Base-by-base conservation (phyloP, 1,140 invertebrate genomes). In the Nephotettix cincticeps region DNA sequence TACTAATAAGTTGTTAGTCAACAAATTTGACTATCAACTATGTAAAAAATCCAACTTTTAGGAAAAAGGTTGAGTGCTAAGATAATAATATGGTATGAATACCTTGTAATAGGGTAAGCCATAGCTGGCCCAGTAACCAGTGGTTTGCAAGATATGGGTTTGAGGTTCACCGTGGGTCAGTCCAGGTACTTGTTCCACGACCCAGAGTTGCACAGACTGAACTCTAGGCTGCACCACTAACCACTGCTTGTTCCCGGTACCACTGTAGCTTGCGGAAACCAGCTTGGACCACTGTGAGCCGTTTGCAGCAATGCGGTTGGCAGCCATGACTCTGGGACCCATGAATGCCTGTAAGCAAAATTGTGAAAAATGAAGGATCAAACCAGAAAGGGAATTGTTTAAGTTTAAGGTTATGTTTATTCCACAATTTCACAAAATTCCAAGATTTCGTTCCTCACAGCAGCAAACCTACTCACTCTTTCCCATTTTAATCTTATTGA, bases 211-310 rank as follows among this genome's bases (percentile, higher is more conserved):
- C 32, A 70, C 58, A 28, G 69, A 27, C 28, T 25, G 19, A 21
- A 40, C 30, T 19, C 69, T 72, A 86, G 86, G 84, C 87, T 96
- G 91, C 0, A 95, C 83, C 9, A 92, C 82, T 71, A 95, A 87
- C 95, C 95, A 98, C 78, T 97, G 93, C 74, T 95, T 94, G 77
- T 91, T 92, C 68, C 93, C 92, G 29, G 93, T 95, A 6, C 91
- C 92, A 70, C 91, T 92, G 81, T 95, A 93, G 78, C 87, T 88
- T 0, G 80, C 77, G 0, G 84, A 82, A 32, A 92, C 80, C 0
- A 83, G 78, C 2, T 82, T 81, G 0, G 87, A 87, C 96, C 95
- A 98, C 3, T 86, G 82, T 29, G 84, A 80, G 1, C 91, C 90
- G 76, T 86, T 86, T 0, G 80, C 83, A 0, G 94, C 88, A 29